Conservation (phyloP, 2,888 invertebrate genomes). For the Monoplex corrugatus region DNA sequence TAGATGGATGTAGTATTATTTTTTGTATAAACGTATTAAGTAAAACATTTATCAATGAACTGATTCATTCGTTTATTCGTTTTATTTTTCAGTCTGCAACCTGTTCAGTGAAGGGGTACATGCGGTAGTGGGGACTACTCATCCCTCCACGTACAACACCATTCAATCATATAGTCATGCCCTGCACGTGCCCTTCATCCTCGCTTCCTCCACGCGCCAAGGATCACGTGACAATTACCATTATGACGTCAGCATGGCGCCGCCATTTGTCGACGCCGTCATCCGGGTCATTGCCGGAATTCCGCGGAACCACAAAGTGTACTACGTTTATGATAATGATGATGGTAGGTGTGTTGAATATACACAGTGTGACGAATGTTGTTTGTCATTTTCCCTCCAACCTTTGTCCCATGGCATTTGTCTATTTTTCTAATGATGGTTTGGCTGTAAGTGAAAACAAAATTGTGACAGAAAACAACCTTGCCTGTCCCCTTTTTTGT, state of each 20-base stretch:
- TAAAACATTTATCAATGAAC: too few species aligned
- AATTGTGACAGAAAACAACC: too few species aligned
- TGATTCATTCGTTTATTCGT: background rate
- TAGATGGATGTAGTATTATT: too few species aligned
- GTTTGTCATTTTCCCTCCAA: too few species aligned
- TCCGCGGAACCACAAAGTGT: conserved; percentile 90
- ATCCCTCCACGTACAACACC: conserved; percentile 73
- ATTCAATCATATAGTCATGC: conserved; percentile 76
- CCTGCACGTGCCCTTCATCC: conserved; percentile 77
- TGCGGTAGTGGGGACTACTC: conserved; percentile 73
- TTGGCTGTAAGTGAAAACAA: too few species aligned
- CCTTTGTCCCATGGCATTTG: too few species aligned
- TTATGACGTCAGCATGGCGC: conserved; percentile 87
- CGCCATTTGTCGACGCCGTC: conserved; percentile 96
- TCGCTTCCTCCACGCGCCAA: conserved; percentile 71
- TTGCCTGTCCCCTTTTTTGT: too few species aligned
- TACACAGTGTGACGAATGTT: too few species aligned
- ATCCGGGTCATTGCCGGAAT: conserved; percentile 93
- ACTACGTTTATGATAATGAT: conserved; percentile 94
- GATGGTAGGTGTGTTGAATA: conserved; percentile 91
- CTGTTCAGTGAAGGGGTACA: conserved; percentile 71
- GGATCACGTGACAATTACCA: conserved; percentile 60
- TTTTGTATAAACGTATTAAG: too few species aligned
- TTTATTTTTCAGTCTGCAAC: conserved; percentile 77
- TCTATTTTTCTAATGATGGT: too few species aligned